Conservation (phyloP, 2,888 invertebrate genomes). For the Odontomyia ornata region DNA sequence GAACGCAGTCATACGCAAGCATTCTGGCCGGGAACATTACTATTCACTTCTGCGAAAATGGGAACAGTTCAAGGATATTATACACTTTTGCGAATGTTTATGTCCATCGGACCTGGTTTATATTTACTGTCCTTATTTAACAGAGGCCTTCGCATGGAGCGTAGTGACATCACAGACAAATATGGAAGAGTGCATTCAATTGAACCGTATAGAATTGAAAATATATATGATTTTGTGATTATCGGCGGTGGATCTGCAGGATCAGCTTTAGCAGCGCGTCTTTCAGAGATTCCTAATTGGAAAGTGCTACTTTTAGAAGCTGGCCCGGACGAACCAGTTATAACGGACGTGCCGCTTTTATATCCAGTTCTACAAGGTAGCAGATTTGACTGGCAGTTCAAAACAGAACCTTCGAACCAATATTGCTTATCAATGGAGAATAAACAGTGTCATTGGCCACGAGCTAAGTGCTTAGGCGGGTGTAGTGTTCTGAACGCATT, state of each 20-base stretch:
- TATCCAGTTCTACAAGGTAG: conserved; percentile 78
- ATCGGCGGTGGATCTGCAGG: conserved; percentile 87
- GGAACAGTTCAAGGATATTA: conserved; percentile 58
- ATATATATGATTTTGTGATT: conserved; percentile 80
- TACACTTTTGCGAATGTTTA: conserved; percentile 71
- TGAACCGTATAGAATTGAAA: conserved; percentile 66
- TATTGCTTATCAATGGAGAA: conserved; percentile 77
- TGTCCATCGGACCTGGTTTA: conserved; percentile 73
- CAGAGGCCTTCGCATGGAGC: conserved; percentile 70
- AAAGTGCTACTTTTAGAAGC: conserved; percentile 81
- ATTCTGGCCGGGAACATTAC: no score
- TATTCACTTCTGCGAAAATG: no score
- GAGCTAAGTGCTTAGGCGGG: conserved; percentile 83
- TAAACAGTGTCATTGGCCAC: conserved; percentile 76
- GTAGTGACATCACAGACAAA: conserved; percentile 77
- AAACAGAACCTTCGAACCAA: conserved; percentile 74
- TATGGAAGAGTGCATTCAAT: conserved; percentile 70
- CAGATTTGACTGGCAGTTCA: conserved; percentile 83
- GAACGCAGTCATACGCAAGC: no score
- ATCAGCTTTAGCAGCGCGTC: conserved; percentile 78
- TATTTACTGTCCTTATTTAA: conserved; percentile 72
- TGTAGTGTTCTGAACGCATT: conserved; percentile 88
- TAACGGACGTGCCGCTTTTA: conserved; percentile 77
- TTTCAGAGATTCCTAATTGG: conserved; percentile 79
- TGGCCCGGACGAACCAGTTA: conserved; percentile 76